Evolutionary conservation across 2,888 invertebrate genomes (phyloP), one percentile per base, ranked within the genome.

Genomic region (Apomyelois bistriatella): DNA sequence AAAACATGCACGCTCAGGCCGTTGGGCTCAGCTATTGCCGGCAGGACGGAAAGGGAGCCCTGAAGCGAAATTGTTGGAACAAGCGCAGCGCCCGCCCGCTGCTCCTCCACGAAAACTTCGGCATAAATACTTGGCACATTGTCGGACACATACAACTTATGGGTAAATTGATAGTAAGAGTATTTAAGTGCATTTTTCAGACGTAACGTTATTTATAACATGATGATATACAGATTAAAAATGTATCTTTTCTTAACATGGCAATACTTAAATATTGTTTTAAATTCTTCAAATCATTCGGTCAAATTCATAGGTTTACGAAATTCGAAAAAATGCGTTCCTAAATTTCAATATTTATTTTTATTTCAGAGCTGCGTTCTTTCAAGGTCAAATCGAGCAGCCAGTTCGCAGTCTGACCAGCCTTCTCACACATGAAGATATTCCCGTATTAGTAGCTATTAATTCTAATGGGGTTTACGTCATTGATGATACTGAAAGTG

Each of bases 351-450:
- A 22, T 7, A 8, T 13, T 13, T 2, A 2, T 3, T 9, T 32
- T 15, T 6, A 55, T 84, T 85, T 7, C 84, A 97, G 97, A 52
- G 95, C 96, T 57, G 98, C 98, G 16, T 98, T 97, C 90, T 98
- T 98, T 85, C 96, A 96, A 90, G 98, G 98, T 7, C 97, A 98
- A 88, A 95, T 98, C 52, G 98, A 98, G 81, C 96, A 97, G 81
- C 98, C 98, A 0, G 95, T 96, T 0, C 92, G 96, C 52, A 96
- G 96, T 48, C 89, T 98, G 55, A 95, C 95, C 56, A 95, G 96
- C 53, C 91, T 97, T 70, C 92, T 97, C 54, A 96, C 95, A 1
- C 95, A 97, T 77, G 95, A 95, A 64, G 98, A 98, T 78, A 93
- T 97, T 61, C 95, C 97, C 4, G 96, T 99, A 15, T 91, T 96